A percentile compares a stretch with the other conserved stretches of the same genome.
These are phyloP conservation scores for Clamator glandarius DNA, from an alignment of 2,797 vertebrate species.

Conservation along the genomic window DNA sequence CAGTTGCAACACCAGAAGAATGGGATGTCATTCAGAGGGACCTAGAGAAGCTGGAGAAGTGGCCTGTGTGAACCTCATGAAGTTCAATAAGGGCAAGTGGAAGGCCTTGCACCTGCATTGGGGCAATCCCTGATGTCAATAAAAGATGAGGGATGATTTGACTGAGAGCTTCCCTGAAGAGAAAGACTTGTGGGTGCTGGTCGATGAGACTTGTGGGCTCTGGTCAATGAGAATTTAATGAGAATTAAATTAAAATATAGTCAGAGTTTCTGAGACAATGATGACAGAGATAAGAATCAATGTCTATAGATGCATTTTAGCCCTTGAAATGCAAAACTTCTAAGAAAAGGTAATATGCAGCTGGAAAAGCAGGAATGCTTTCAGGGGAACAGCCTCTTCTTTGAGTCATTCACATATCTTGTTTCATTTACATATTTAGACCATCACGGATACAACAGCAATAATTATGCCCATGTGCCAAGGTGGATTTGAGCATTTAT, in stretches of 20 bases:
- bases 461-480: background rate
- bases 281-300: background rate
- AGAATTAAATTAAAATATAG: too few relatives aligned
- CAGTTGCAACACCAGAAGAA: background rate
- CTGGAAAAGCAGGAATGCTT: background rate
- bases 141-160: too few relatives aligned
- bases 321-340: background rate
- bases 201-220: too few relatives aligned
- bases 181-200: too few relatives aligned
- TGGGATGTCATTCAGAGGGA: too few relatives aligned
- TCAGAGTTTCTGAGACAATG: background rate
- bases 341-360: background rate
- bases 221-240: too few relatives aligned
- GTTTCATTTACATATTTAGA: background rate
- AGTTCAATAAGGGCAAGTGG: too few relatives aligned
- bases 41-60: too few relatives aligned
- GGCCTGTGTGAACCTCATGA: too few relatives aligned
- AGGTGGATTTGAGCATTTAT: background rate
- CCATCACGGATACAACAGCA: background rate
- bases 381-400: background rate
- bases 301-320: background rate
- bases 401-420: background rate
- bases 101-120: too few relatives aligned
- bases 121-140: too few relatives aligned
- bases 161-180: too few relatives aligned